Conservation (phyloP, 2,113 vertebrate genomes). For the Vimba vimba region DNA sequence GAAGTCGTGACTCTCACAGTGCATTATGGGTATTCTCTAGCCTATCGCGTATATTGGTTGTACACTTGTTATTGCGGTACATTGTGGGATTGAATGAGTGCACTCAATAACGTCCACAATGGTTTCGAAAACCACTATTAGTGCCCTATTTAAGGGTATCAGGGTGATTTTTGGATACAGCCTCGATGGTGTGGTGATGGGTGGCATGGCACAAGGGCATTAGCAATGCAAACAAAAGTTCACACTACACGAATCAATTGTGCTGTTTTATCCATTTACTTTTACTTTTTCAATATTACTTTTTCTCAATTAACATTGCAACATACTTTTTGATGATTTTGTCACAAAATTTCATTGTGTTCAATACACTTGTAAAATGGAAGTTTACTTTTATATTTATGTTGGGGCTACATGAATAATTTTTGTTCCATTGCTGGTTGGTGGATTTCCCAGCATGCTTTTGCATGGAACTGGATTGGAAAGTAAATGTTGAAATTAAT, state of each 20-base stretch:
- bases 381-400: not conserved
- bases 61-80: no score
- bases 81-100: no score
- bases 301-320: not conserved
- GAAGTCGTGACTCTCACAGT: no score
- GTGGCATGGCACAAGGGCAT: not conserved
- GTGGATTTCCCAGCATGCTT: not conserved
- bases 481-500: no score
- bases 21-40: no score
- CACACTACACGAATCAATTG: not conserved
- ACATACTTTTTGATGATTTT: not conserved
- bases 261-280: not conserved
- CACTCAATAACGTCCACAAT: no score
- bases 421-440: not conserved
- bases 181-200: not conserved
- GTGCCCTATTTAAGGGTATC: no score
- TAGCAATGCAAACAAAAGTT: not conserved
- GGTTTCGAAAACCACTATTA: no score
- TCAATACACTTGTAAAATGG: not conserved
- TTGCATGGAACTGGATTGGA: not conserved
- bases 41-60: no score
- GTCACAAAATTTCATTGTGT: not conserved
- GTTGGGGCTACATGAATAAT: not conserved
- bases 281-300: no score
- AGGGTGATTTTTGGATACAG: no score